A percentile compares a stretch with the other conserved stretches of the same genome.
These are phyloP conservation scores for Turritopsis dohrnii DNA, from an alignment of 30 jellyfish, hydroid and myxozoan species.

Conservation along the genomic window DNA sequence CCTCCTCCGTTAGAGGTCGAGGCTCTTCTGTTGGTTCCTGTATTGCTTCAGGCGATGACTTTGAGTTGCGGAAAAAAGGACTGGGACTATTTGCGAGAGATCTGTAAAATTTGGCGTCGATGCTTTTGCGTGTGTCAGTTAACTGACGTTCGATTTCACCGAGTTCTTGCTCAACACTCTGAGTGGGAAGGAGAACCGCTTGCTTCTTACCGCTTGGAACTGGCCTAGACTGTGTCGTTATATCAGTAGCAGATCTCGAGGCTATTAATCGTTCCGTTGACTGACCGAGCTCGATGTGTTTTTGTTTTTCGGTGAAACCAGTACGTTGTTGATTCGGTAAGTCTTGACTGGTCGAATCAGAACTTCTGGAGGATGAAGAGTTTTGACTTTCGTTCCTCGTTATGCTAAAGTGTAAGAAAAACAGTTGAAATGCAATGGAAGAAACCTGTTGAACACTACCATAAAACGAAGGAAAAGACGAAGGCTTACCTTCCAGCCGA, in stretches of 20 bases:
- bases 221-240: not conserved
- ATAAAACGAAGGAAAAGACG: too few species aligned
- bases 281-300: not conserved
- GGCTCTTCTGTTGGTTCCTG: slow-evolving; percentile 9
- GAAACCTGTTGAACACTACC: too few species aligned
- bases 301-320: not conserved
- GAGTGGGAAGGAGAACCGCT: slow-evolving; percentile 10
- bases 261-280: slow-evolving; percentile 4
- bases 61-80: slow-evolving; percentile 33
- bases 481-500: slow-evolving; percentile 1
- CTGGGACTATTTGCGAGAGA: slow-evolving; percentile 64
- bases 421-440: not conserved
- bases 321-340: not conserved
- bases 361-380: slow-evolving; percentile 1
- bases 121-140: slow-evolving; percentile 89
- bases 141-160: slow-evolving; percentile 77
- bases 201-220: not conserved
- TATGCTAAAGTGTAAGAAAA: not conserved
- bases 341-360: slow-evolving; percentile 4
- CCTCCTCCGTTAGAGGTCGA: slow-evolving; percentile 25
- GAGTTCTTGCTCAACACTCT: slow-evolving; percentile 81
- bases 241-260: slow-evolving; percentile 34
- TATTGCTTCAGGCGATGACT: slow-evolving; percentile 9
- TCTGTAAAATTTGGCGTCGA: slow-evolving; percentile 90
- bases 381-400: slow-evolving; percentile 2